phyloP scores from a whole-genome alignment of 2,888 invertebrate genomes.

The Artemia sinica region DNA sequence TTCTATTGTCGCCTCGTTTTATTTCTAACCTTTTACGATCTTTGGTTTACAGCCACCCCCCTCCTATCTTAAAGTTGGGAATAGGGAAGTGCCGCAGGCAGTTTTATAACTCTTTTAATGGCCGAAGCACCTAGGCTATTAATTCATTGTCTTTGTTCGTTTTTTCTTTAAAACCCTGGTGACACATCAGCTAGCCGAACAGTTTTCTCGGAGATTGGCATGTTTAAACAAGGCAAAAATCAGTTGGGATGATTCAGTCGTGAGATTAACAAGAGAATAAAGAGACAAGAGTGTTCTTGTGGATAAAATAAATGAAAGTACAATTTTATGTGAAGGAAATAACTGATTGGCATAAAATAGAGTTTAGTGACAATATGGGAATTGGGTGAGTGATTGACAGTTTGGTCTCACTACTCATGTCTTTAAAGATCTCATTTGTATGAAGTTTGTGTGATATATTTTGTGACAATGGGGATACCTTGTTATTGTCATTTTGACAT shows the following conservation, averaged over 20 bases:
- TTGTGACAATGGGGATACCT: not conserved
- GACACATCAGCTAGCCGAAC: not conserved
- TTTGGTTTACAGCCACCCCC: constrained; percentile 1
- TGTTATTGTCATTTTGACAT: constrained; percentile 10
- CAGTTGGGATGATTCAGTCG: too few species aligned
- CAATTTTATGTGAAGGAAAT: too few species aligned
- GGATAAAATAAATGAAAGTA: too few species aligned
- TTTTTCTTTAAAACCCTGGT: not conserved
- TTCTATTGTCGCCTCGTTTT: not conserved
- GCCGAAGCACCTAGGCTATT: not conserved
- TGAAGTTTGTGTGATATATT: not conserved
- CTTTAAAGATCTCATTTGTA: not conserved
- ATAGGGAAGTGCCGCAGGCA: not conserved
- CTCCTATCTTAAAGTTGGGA: constrained; percentile 4
- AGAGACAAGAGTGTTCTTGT: too few species aligned
- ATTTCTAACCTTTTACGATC: constrained; percentile 10
- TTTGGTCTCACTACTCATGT: constrained; percentile 8
- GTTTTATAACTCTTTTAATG: constrained; percentile 1
- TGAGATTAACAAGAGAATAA: too few species aligned
- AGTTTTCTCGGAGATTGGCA: too few species aligned
- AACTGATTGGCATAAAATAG: too few species aligned
- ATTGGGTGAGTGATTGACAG: too few species aligned
- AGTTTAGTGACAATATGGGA: too few species aligned
- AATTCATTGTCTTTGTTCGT: constrained; percentile 12
- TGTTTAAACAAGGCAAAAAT: too few species aligned